Percentiles rank a stretch among this genome's conserved stretches.
Conservation (phyloP, 2,113 vertebrate genomes). For the Gopherus flavomarginatus region DNA sequence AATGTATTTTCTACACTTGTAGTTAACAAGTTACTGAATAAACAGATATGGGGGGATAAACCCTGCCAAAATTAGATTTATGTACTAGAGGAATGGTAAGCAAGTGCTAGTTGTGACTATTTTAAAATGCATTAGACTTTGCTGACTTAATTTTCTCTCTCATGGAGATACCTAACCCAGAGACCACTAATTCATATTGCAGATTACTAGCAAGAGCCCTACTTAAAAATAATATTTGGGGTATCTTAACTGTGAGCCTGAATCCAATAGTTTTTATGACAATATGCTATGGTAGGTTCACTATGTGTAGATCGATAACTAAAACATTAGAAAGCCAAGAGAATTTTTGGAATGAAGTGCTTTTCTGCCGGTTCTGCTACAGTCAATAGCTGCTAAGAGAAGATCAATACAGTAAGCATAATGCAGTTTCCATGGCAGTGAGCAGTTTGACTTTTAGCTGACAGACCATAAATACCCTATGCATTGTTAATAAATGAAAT, state of each 20-base stretch:
- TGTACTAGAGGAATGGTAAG: fast-evolving
- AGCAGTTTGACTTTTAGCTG: neutral
- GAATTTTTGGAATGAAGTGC: neutral
- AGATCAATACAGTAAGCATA: neutral
- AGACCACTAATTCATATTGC: neutral
- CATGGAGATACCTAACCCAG: neutral
- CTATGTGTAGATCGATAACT: neutral
- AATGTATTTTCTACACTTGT: neutral
- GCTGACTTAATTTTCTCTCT: neutral
- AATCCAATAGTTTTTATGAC: neutral
- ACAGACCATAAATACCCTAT: neutral
- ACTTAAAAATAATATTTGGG: fast-evolving
- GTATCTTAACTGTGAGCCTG: neutral
- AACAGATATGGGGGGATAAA: neutral
- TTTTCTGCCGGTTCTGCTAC: neutral
- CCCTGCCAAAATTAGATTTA: neutral
- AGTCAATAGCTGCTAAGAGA: neutral
- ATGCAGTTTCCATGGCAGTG: neutral
- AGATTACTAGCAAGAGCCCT: neutral
- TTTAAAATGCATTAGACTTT: neutral
- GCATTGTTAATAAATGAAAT: neutral
- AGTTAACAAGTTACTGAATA: conserved; percentile 49
- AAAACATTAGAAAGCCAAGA: neutral
- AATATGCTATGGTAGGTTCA: neutral
- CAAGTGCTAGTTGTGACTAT: neutral